Conservation (phyloP, 2,113 vertebrate species). For the Scatophagus argus region DNA sequence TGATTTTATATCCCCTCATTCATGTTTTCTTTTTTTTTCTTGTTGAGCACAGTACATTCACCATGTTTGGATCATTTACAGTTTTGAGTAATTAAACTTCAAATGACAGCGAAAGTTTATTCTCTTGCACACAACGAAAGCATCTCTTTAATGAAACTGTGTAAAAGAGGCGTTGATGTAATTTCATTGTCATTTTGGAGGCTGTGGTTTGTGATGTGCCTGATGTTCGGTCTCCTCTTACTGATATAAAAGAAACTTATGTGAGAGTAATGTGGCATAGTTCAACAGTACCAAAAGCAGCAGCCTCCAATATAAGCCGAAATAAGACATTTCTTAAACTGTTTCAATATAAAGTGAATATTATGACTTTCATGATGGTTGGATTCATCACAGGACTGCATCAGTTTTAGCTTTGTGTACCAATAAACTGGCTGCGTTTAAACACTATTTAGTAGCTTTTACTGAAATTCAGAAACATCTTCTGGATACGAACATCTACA, state of each 20-base stretch:
- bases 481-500: background rate
- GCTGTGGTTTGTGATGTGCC: background rate
- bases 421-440: background rate
- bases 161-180: background rate
- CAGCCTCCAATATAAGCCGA: background rate
- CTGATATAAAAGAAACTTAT: background rate
- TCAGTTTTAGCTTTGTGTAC: background rate
- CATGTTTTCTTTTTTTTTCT: constrained; percentile 24
- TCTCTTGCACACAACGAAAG: background rate
- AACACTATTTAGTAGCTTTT: background rate
- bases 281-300: background rate
- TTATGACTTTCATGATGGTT: background rate
- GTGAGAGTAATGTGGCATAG: background rate
- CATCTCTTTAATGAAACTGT: background rate
- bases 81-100: constrained; percentile 24
- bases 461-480: background rate
- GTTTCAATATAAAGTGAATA: background rate
- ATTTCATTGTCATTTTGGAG: background rate
- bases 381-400: background rate
- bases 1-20: constrained; percentile 49
- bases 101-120: constrained; percentile 24
- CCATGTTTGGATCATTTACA: constrained; percentile 24
- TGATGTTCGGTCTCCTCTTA: background rate
- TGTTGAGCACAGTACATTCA: constrained; percentile 9
- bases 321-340: background rate